Base-by-base conservation (phyloP, 2,797 vertebrate species). In the Lates japonicus region DNA sequence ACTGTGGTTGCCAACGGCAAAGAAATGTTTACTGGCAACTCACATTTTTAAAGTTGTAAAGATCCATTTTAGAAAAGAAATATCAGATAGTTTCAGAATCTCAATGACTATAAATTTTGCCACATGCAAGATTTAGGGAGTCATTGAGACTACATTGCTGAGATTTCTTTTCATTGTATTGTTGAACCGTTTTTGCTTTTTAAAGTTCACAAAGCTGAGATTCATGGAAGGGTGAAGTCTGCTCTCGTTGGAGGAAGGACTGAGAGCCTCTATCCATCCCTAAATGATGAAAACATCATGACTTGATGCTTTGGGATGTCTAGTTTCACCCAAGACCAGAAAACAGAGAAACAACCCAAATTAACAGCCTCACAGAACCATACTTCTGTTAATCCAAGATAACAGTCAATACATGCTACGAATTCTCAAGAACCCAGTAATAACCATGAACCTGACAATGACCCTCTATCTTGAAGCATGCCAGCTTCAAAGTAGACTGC, bases 351-450 rank as follows among this genome's bases (percentile, higher is more conserved):
- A 86, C 67, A 84, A 86, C 39, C 82, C 81, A 55, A 37, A 80
- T 67, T 19, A 78, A 49, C 93, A 93, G 90, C 90, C 87, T 93
- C 90, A 93, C 91, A 93, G 89, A 93, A 92, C 69, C 69, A 19
- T 0, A 5, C 72, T 10, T 44, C 1, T 61, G 5, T 70, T 48
- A 20, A 66, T 52, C 61, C 6, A 83, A 22, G 35, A 1, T 44
- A 68, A 66, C 51, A 9, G 7, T 52, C 19, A 64, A 57, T 17
- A 0, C 39, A 35, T 16, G 55, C 9, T 51, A 41, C 1, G n/a
- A 22, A 48, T 54, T 70, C 58, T 7, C 16, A 22, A 51, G 60
- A 78, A 9, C n/a, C 60, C 46, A 57, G 20, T 54, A 35, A 61
- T 72, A 19, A 80, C 48, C 31, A n/a, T 48, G 4, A 62, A 68